phyloP scores from a whole-genome alignment of 2,888 invertebrate species.

The Archips xylosteana region DNA sequence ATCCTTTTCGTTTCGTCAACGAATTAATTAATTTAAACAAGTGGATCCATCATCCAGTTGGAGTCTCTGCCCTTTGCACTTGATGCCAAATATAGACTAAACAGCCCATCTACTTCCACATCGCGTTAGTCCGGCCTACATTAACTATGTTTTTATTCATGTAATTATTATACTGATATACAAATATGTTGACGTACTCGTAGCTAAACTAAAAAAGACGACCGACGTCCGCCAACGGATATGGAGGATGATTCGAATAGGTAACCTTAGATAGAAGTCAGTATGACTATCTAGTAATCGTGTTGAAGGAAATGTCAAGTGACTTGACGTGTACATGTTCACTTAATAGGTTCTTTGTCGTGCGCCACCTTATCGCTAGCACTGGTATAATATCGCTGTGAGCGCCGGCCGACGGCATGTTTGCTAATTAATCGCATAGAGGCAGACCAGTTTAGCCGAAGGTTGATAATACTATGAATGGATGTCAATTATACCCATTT shows the following conservation, averaged over 20 bases:
- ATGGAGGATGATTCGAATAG: constrained; percentile 71
- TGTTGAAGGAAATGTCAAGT: constrained; percentile 84
- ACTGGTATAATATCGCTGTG: constrained; percentile 34
- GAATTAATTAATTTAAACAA: not conserved
- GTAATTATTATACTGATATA: not conserved
- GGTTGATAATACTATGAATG: constrained; percentile 23
- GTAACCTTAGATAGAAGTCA: constrained; percentile 53
- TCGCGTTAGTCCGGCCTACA: not conserved
- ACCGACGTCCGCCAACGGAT: constrained; percentile 64
- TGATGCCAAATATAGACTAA: not conserved
- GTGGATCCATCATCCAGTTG: not conserved
- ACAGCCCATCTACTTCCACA: not conserved
- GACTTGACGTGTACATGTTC: constrained; percentile 62
- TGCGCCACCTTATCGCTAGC: constrained; percentile 77
- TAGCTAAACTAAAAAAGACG: not conserved
- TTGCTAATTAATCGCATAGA: constrained; percentile 16
- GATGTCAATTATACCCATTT: not conserved
- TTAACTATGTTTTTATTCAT: not conserved
- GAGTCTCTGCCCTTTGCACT: not conserved
- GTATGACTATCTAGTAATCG: constrained; percentile 67
- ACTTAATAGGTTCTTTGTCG: constrained; percentile 84
- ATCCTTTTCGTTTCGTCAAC: not conserved
- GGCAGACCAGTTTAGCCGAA: constrained; percentile 13
- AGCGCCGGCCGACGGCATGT: constrained; percentile 2
- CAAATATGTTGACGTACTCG: not conserved